These are phyloP conservation scores for Sylvia atricapilla DNA, from an alignment of 2,113 vertebrate genomes.

Conservation along the genomic window DNA sequence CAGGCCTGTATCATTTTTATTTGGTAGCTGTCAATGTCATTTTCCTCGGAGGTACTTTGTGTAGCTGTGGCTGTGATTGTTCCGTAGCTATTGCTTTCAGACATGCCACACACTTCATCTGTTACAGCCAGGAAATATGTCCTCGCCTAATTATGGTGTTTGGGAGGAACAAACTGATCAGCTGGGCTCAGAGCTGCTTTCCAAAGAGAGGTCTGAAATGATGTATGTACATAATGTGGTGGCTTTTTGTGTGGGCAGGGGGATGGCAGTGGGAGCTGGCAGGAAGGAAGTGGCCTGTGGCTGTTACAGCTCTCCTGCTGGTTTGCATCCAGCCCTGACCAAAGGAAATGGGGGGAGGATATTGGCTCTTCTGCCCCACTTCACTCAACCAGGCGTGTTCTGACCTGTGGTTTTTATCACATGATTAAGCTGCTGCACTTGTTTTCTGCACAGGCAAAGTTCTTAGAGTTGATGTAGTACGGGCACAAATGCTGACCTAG, in stretches of 20 bases:
- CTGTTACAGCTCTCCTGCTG: not conserved
- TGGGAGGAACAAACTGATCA: constrained; percentile 29
- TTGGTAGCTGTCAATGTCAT: not conserved
- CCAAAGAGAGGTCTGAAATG: constrained; percentile 35
- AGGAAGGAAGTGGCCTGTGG: not conserved
- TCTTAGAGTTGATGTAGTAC: accelerated
- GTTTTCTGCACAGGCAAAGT: not conserved
- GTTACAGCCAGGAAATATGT: constrained; percentile 21
- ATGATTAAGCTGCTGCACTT: not conserved
- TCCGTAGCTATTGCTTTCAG: not conserved
- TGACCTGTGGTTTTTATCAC: not conserved
- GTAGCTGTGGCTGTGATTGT: not conserved
- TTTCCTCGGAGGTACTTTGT: not conserved
- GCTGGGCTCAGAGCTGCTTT: not conserved
- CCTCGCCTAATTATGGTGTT: constrained; percentile 38
- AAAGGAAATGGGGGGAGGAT: not conserved
- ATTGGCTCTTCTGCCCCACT: not conserved
- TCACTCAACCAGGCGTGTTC: not conserved
- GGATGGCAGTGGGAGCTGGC: not conserved
- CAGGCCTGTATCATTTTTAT: not conserved
- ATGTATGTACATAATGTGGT: not conserved
- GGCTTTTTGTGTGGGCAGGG: constrained; percentile 1
- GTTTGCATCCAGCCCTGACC: not conserved
- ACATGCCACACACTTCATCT: not conserved
- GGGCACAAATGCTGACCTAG: not conserved